phyloP scores from a whole-genome alignment of 2,113 vertebrate species.

The Orthonyx spaldingii region DNA sequence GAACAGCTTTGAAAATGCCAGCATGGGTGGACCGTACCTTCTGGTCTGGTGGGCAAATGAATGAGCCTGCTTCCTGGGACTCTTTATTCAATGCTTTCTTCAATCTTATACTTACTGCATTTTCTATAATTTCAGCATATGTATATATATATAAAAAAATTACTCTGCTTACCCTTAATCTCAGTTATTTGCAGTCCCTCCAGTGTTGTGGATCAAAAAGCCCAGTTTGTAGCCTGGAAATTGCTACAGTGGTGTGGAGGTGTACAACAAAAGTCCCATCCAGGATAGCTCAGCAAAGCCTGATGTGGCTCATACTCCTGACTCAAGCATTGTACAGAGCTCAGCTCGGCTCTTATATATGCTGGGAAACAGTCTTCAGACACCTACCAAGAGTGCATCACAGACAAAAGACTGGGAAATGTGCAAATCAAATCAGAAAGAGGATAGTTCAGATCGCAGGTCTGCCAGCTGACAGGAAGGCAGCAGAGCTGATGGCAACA shows the following conservation, averaged over 20 bases:
- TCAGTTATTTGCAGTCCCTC: neutral
- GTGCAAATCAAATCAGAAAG: neutral
- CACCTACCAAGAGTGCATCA: neutral
- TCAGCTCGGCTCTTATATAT: accelerated
- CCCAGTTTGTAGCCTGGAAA: neutral
- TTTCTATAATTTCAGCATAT: neutral
- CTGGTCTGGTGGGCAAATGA: neutral
- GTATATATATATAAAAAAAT: too few species aligned
- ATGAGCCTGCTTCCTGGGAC: neutral
- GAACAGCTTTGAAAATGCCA: neutral
- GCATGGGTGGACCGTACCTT: neutral
- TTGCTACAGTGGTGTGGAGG: accelerated
- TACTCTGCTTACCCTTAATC: neutral
- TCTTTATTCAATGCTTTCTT: neutral
- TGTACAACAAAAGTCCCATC: neutral
- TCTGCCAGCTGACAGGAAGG: neutral
- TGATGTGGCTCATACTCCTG: neutral
- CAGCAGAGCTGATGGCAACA: neutral
- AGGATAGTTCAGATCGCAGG: neutral
- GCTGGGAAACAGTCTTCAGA: neutral
- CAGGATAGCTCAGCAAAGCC: neutral
- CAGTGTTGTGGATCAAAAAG: neutral
- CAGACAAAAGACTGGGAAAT: neutral
- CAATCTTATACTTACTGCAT: neutral
- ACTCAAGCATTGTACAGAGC: neutral